A percentile compares a stretch with the other conserved stretches of the same genome.
Evolutionary conservation across 2,888 invertebrate species (phyloP).

Genomic region (Shargacucullia verbasci): DNA sequence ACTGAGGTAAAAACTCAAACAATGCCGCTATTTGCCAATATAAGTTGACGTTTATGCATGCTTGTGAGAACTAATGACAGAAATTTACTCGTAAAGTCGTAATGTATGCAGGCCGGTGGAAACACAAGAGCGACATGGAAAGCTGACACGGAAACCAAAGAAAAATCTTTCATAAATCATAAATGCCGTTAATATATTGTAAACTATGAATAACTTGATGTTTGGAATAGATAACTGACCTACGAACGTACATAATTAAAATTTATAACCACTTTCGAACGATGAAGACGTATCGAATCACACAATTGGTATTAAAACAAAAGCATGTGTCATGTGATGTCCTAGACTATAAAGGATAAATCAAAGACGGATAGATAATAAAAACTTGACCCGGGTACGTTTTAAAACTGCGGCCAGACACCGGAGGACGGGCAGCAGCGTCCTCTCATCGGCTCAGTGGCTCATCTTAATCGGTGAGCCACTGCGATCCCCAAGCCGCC

Average conservation of each 20-base stretch:
- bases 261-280: constrained; percentile 30
- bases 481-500: too few relatives aligned
- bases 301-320: constrained; percentile 6
- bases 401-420: too few relatives aligned
- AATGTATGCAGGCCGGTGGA: constrained; percentile 27
- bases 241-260: constrained; percentile 21
- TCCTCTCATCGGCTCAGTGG: too few relatives aligned
- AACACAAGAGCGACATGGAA: constrained; percentile 23
- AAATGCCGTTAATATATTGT: constrained; percentile 12
- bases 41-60: constrained; percentile 57
- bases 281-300: constrained; percentile 6
- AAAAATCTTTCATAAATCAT: constrained; percentile 25
- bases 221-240: constrained; percentile 17
- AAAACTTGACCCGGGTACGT: neutral
- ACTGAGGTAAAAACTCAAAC: constrained; percentile 74
- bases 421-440: too few relatives aligned
- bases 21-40: constrained; percentile 75
- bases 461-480: too few relatives aligned
- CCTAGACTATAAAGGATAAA: neutral
- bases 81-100: constrained; percentile 23
- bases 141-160: constrained; percentile 13
- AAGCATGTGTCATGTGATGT: constrained; percentile 4
- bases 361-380: constrained; percentile 3
- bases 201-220: constrained; percentile 13
- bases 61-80: constrained; percentile 62